Base-by-base conservation (phyloP, 2,113 vertebrate species). In the Nycticebus coucang region DNA sequence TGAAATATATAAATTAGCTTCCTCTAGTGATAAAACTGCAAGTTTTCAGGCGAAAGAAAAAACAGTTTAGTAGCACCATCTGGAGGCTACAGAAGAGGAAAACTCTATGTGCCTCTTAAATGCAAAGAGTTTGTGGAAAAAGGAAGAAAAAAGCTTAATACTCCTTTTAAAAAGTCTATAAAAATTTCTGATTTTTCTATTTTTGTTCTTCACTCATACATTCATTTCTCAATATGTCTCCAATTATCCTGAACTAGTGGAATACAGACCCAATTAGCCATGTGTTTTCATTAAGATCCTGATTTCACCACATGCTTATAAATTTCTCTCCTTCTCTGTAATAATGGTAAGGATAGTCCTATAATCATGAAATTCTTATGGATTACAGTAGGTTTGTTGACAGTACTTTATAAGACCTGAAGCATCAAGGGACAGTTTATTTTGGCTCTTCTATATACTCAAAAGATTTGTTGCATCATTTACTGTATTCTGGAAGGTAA, bases 31-130 rank as follows among this genome's bases (percentile, higher is more conserved):
- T 79, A 24, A 79, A 66, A 87, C 57, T 78, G 80, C 75, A 80
- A 2, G 0, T 69, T 94, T 13, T 91, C 84, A 59, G 57, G 96
- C n/a, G 21, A 55, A 83, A 98, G 98, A 98, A 98, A 98, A 98
- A 98, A 97, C 99, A 98, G 99, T 99, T 97, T 98, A 98, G 98
- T 97, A 99, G 99, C 99, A 98, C 99, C 99, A 99, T 99, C 99
- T 99, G 98, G 99, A 99, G 99, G 99, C 99, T 98, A 98, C 87
- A 13, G 1, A 87, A 71, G 97, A 33, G 94, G 96, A 80, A 22
- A 37, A 89, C 37, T 13, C 22, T 87, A 64, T 2, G 59, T 89
- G 14, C 30, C 4, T 53, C 24, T 37, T 57, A 22, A 75, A 77
- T 93, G 72, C 17, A 4, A 10, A 96, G 71, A n/a, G 74, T 78